A percentile compares a stretch with the other conserved stretches of the same genome.
Conservation (phyloP, 2,113 vertebrate genomes). For the Chionomys nivalis region DNA sequence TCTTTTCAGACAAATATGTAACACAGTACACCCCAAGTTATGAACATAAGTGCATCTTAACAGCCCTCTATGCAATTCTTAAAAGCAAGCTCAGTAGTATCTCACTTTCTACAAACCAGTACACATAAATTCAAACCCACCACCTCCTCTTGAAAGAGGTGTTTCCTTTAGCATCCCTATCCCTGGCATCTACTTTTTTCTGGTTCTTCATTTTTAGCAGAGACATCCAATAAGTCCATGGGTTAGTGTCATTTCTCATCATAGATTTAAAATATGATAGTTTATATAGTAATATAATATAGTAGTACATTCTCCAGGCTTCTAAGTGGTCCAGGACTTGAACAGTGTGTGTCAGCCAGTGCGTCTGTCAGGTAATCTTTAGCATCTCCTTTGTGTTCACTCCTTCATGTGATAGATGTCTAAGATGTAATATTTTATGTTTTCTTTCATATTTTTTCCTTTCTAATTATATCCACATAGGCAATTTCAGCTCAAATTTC, state of each 20-base stretch:
- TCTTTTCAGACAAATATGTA: neutral
- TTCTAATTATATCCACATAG: neutral
- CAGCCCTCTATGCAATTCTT: neutral
- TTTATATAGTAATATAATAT: neutral
- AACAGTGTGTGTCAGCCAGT: neutral
- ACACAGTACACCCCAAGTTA: neutral
- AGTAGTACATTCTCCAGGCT: constrained; percentile 21
- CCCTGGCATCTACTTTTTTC: neutral
- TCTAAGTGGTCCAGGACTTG: neutral
- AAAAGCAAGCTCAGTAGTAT: neutral
- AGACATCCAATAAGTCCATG: neutral
- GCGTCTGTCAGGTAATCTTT: neutral
- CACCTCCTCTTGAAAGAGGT: neutral
- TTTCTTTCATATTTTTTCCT: neutral
- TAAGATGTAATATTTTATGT: neutral
- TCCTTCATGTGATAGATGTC: neutral
- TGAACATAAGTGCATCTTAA: neutral
- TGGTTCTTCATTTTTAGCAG: neutral
- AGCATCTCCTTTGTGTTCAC: constrained; percentile 7
- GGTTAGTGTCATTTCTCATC: constrained; percentile 4
- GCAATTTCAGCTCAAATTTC: constrained; percentile 1
- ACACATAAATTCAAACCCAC: neutral
- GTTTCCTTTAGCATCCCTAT: neutral
- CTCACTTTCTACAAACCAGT: neutral
- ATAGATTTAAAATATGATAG: neutral